phyloP scores from a whole-genome alignment of 2,113 vertebrate genomes.

The Megaceryle maxima region DNA sequence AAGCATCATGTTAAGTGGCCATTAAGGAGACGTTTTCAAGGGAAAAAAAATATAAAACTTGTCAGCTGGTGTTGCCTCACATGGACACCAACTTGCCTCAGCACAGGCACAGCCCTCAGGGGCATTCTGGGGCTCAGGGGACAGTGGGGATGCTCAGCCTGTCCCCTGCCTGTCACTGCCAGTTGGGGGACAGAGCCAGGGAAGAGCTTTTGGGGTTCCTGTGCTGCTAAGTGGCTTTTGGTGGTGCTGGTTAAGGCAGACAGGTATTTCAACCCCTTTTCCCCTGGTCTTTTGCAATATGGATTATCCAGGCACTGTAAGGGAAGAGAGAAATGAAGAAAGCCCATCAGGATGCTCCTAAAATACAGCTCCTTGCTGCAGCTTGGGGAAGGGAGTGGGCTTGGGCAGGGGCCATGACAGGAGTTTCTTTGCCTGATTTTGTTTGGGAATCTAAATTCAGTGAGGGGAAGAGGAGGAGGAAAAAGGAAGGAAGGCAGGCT shows the following conservation, averaged over 20 bases:
- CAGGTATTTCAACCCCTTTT: background rate
- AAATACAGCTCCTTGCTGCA: background rate
- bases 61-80: background rate
- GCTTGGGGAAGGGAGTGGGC: background rate
- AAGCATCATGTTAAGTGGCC: constrained; percentile 35
- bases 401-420: rapidly evolving
- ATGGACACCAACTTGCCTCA: rapidly evolving
- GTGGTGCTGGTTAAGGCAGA: background rate
- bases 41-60: background rate
- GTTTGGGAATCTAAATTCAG: background rate
- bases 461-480: background rate
- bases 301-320: background rate
- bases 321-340: background rate
- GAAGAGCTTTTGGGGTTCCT: background rate
- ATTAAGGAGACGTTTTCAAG: constrained; percentile 20
- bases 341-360: background rate
- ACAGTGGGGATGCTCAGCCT: background rate
- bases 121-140: background rate
- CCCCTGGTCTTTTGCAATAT: rapidly evolving
- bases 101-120: background rate
- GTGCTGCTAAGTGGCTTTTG: background rate
- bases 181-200: background rate
- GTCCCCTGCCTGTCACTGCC: background rate
- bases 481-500: background rate
- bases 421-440: background rate